Evolutionary conservation across 2,888 invertebrate genomes (phyloP).

Genomic region (Leucania comma): DNA sequence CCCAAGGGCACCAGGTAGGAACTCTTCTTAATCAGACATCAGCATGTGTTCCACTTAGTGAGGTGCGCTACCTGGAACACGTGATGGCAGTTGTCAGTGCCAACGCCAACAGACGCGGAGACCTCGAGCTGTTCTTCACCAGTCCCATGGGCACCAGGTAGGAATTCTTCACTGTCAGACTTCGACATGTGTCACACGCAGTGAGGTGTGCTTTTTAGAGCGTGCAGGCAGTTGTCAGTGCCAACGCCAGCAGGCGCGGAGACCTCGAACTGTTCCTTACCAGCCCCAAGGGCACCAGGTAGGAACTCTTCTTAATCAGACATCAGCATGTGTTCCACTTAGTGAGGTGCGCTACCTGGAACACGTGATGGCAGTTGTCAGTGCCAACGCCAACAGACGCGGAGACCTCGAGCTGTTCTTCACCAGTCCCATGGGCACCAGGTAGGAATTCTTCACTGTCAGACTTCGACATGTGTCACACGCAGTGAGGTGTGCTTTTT

Average conservation of each 20-base stretch:
- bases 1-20: too few species aligned
- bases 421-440: slow-evolving; percentile 99
- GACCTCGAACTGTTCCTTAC: slow-evolving; percentile 98
- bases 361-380: slow-evolving; percentile 99
- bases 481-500: too few species aligned
- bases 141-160: too few species aligned
- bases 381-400: slow-evolving; percentile 97
- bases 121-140: too few species aligned
- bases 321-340: slow-evolving; percentile 91
- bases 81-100: too few species aligned
- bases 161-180: too few species aligned
- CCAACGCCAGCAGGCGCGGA: slow-evolving; percentile 97
- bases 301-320: slow-evolving; percentile 47
- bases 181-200: slow-evolving; percentile 96
- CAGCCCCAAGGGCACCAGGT: slow-evolving; percentile 99
- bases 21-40: too few species aligned
- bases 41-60: too few species aligned
- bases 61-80: too few species aligned
- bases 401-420: slow-evolving; percentile 99
- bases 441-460: slow-evolving; percentile 87
- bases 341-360: slow-evolving; percentile 99
- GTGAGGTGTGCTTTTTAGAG: slow-evolving; percentile 98
- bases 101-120: too few species aligned
- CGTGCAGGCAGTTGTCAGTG: slow-evolving; percentile 98
- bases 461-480: not conserved